Evolutionary conservation across 2,797 vertebrate species (phyloP).

Genomic region (Catamblyrhynchus diadema): DNA sequence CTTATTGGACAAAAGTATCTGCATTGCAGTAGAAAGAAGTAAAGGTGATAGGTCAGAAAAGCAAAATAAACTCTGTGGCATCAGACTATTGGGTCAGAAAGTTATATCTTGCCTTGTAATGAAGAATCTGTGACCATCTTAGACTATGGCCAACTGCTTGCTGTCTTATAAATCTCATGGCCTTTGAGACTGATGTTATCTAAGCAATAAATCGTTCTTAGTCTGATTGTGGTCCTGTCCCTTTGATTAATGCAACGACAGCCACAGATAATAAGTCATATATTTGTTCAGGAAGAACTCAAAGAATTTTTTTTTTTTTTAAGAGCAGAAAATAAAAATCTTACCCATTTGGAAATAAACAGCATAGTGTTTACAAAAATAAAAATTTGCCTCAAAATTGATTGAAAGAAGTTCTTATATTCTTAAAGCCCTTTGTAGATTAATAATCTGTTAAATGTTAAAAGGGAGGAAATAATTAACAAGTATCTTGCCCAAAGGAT

Average conservation of each 20-base stretch:
- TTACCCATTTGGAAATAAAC: neutral
- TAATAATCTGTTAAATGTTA: neutral
- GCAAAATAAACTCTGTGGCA: neutral
- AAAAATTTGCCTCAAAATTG: neutral
- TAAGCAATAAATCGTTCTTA: neutral
- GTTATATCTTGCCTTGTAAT: neutral
- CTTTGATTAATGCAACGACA: neutral
- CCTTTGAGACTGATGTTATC: neutral
- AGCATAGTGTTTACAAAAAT: neutral
- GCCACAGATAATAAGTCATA: neutral
- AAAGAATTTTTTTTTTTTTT: fast-evolving
- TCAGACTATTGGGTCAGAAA: neutral
- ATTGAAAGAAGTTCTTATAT: neutral
- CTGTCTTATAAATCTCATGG: neutral
- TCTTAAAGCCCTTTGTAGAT: neutral
- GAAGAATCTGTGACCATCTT: neutral
- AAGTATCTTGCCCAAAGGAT: neutral
- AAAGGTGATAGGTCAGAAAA: neutral
- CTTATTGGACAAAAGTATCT: neutral
- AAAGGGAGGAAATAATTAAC: neutral
- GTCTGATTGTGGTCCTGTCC: neutral
- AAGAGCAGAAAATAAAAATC: neutral
- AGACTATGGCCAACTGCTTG: neutral
- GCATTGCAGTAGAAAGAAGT: neutral
- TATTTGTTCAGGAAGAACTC: neutral